Conservation (phyloP, 2,113 vertebrate genomes). For the Genyomyrus donnyi region DNA sequence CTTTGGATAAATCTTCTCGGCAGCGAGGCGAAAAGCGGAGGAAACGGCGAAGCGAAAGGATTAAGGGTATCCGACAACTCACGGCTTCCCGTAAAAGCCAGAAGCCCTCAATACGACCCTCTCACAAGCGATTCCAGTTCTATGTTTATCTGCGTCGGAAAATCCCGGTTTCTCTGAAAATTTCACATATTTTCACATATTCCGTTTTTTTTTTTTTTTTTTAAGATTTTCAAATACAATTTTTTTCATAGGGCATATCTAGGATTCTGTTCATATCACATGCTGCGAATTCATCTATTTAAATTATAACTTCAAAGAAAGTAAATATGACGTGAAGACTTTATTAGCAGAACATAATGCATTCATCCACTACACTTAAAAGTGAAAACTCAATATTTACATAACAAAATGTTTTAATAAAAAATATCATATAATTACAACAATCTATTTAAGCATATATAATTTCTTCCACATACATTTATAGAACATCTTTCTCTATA, state of each 20-base stretch:
- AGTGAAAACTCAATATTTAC: slow-evolving; percentile 87
- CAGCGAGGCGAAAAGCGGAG: not conserved
- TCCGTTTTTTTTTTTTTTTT: not conserved
- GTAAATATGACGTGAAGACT: slow-evolving; percentile 50
- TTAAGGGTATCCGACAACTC: not conserved
- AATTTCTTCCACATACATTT: slow-evolving; percentile 85
- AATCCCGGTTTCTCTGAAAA: not conserved
- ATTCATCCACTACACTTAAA: slow-evolving; percentile 55
- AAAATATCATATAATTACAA: slow-evolving; percentile 99
- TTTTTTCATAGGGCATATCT: slow-evolving; percentile 25
- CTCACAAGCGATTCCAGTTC: not conserved
- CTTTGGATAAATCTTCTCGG: not conserved
- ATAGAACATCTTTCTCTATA: slow-evolving; percentile 93
- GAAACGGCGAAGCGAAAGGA: not conserved
- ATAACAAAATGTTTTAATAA: slow-evolving; percentile 90
- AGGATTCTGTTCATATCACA: slow-evolving; percentile 51
- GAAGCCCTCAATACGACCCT: not conserved
- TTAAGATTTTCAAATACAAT: not conserved
- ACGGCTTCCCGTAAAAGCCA: not conserved
- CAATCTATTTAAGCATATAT: slow-evolving; percentile 96
- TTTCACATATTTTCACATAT: not conserved
- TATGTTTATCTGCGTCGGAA: not conserved
- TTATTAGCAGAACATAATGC: slow-evolving; percentile 57
- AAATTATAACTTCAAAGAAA: slow-evolving; percentile 44
- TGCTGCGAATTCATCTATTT: slow-evolving; percentile 47